Evolutionary conservation across 2,113 vertebrate species (phyloP).

Genomic region (Tympanuchus pallidicinctus): DNA sequence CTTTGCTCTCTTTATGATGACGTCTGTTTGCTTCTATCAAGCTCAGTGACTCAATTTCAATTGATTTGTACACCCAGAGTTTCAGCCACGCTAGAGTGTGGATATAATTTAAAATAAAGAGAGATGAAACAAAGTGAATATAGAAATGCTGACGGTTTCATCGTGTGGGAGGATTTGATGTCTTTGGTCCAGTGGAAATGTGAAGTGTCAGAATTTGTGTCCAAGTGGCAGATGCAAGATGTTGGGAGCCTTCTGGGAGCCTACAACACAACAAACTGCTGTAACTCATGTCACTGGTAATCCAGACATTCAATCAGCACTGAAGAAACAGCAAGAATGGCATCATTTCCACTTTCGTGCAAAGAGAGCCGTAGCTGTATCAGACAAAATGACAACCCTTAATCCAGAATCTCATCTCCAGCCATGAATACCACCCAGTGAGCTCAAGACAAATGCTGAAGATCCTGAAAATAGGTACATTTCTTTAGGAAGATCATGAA

Average conservation of each 20-base stretch:
- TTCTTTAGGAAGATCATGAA: neutral
- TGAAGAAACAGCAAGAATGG: neutral
- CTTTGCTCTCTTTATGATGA: neutral
- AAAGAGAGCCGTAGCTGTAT: neutral
- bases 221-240: neutral
- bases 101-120: neutral
- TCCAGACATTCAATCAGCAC: neutral
- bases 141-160: neutral
- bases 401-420: neutral
- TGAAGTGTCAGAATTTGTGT: neutral
- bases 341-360: rapidly evolving
- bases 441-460: neutral
- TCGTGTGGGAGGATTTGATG: neutral
- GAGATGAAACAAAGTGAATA: neutral
- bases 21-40: constrained; percentile 49
- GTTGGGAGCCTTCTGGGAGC: neutral
- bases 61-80: constrained; percentile 25
- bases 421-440: neutral
- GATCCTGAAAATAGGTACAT: neutral
- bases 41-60: constrained; percentile 47
- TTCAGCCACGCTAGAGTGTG: neutral
- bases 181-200: neutral
- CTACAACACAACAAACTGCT: neutral
- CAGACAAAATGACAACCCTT: neutral
- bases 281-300: neutral